Base-by-base conservation (phyloP, 2,113 vertebrate genomes). In the Origma solitaria region DNA sequence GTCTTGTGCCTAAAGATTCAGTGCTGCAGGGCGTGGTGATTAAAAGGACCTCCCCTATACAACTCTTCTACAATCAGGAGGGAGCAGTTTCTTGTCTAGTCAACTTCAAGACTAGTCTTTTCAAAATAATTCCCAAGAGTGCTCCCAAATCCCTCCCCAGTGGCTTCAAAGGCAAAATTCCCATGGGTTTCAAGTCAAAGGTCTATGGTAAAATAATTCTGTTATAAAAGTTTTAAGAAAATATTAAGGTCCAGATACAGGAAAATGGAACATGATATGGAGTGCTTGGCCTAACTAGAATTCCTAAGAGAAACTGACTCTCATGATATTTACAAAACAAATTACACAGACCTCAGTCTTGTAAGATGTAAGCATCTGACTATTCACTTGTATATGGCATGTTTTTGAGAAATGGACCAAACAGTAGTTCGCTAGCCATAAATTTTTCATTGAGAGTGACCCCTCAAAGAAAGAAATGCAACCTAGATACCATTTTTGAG, bases 251-350 rank as follows among this genome's bases (percentile, higher is more conserved):
- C 69, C 33, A 56, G 51, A 30, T 44, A 35, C 28, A 18, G 58
- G 71, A 65, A 77, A 68, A 88, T 2, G 6, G 33, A 71, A 11
- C 16, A 24, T 4, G 2, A 15, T 49, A 14, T 2, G 9, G 28
- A 65, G 53, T 68, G 49, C 23, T 76, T 85, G 70, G 31, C 54
- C 21, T 25, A 31, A 30, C 54, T 40, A 37, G 47, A 33, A 44
- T 56, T 82, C 38, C 24, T 47, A 20, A 56, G 65, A 82, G 40
- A 42, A 79, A n/a, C 23, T 40, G 31, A 75, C 21, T 77, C 22
- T 33, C 0, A 0, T 19, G 42, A 3, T 73, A 22, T 1, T 70
- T 70, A 33, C 0, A 4, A 54, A 73, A 82, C 30, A 40, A 68
- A 31, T 90, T 44, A 56, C 14, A 4, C 2, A 10, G 23, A 51